Percentiles rank a stretch among this genome's conserved stretches.
phyloP scores from a whole-genome alignment of 2,888 invertebrate species.

The Hydrotaea cyrtoneurina region DNA sequence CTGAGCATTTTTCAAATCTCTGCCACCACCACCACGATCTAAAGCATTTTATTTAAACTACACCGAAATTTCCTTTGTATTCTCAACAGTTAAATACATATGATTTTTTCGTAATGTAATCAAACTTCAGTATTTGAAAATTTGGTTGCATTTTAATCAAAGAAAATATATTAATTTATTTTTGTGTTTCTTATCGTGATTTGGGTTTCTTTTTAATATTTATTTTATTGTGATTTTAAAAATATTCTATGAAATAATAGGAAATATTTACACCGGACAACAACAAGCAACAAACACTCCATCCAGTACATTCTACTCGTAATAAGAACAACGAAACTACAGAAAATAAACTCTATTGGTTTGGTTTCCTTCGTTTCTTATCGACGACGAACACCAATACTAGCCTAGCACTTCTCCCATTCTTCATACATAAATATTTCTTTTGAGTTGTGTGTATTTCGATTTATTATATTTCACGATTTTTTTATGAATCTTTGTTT shows the following conservation, averaged over 20 bases:
- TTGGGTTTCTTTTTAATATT: not conserved
- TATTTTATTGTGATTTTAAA: not conserved
- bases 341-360: constrained; percentile 19
- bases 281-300: constrained; percentile 24
- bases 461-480: not conserved
- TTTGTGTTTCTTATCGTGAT: not conserved
- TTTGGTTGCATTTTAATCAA: not conserved
- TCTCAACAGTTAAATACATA: not conserved
- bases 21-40: constrained; percentile 14
- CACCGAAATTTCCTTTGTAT: not conserved
- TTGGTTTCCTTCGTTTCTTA: constrained; percentile 37
- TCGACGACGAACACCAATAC: not conserved
- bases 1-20: constrained; percentile 10
- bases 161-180: not conserved
- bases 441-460: not conserved
- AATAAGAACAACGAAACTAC: constrained; percentile 59
- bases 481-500: constrained; percentile 41
- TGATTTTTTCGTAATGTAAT: too few relatives aligned
- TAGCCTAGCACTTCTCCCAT: constrained; percentile 4
- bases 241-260: not conserved
- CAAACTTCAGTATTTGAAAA: not conserved
- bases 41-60: constrained; percentile 26
- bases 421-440: not conserved
- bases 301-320: constrained; percentile 44
- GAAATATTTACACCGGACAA: not conserved